These are phyloP conservation scores for Danio rerio DNA, from an alignment of 2,113 vertebrate species.

Conservation along the genomic window DNA sequence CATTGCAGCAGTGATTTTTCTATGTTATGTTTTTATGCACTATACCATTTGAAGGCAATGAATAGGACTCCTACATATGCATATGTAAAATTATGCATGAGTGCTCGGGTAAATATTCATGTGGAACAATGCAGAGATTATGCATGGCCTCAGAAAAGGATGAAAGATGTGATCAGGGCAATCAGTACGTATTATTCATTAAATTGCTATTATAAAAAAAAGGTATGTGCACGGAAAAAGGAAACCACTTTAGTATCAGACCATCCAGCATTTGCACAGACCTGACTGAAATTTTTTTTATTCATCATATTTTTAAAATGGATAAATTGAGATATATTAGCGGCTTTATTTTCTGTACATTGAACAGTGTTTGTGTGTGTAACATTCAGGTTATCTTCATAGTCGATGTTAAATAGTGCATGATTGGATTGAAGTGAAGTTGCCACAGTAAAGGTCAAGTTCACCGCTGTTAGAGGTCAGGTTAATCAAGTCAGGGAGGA, in stretches of 20 bases:
- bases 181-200: not conserved
- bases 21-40: not conserved
- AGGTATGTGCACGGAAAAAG: not conserved
- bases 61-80: not conserved
- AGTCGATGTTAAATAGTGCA: not conserved
- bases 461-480: not conserved
- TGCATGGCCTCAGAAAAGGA: not conserved
- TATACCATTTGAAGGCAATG: not conserved
- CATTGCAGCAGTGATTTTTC: not conserved
- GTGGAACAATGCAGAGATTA: not conserved
- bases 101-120: not conserved
- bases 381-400: not conserved
- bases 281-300: not conserved
- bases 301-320: not conserved
- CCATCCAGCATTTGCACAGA: not conserved
- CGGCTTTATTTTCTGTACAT: not conserved
- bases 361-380: not conserved
- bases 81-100: not conserved
- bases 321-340: not conserved
- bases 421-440: constrained; percentile 8
- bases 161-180: not conserved
- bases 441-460: constrained; percentile 22
- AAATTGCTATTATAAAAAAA: constrained; percentile 4
- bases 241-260: not conserved
- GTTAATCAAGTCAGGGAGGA: constrained; percentile 10